Base-by-base conservation (phyloP, 2,888 invertebrate species). In the Lycocerus yunnanus region DNA sequence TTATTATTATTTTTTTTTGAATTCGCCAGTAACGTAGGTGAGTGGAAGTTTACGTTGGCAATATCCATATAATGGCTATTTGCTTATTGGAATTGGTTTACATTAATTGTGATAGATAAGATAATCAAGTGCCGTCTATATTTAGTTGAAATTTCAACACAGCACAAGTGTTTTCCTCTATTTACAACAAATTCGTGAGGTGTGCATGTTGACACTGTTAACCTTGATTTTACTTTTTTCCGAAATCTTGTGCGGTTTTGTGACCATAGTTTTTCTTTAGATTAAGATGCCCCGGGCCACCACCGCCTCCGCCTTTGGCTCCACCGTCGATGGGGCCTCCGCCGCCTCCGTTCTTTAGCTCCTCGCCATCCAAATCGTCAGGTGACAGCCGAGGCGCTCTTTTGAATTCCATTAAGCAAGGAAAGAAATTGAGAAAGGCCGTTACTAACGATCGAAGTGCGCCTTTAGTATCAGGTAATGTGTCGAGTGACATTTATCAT, bases 381-480 rank as follows among this genome's bases (percentile, higher is more conserved):
- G 87, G 87, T 61, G 91, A 92, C 81, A 89, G 90, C 74, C 89
- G 95, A 83, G 90, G 91, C 82, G 92, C 94, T 66, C 88, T 97
- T 74, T 88, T 97, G 61, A 92, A 92, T 83, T 95, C 95, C 11
- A 97, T 97, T 82, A 92, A 95, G 82, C 93, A 93, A 85, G 97
- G 97, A 73, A 88, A 93, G 69, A 91, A 91, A 82, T 88, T 97
- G 79, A 96, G 95, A 86, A 97, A 96, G 88, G 90, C 96, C 70
- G 92, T 93, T 0, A 97, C 97, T n/a, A 93, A 94, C 82, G 97
- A 97, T 85, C 94, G 95, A 87, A 97, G 97, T 90, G 93, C 91
- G 69, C 97, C 97, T 0, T 86, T 90, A 68, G 88, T 96, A 80
- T 88, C 92, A 67, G 72, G 75, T 75, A 72, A 69, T 15, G 18